A percentile compares a stretch with the other conserved stretches of the same genome.
Conservation (phyloP, 2,113 vertebrate species). For the Nibea albiflora region DNA sequence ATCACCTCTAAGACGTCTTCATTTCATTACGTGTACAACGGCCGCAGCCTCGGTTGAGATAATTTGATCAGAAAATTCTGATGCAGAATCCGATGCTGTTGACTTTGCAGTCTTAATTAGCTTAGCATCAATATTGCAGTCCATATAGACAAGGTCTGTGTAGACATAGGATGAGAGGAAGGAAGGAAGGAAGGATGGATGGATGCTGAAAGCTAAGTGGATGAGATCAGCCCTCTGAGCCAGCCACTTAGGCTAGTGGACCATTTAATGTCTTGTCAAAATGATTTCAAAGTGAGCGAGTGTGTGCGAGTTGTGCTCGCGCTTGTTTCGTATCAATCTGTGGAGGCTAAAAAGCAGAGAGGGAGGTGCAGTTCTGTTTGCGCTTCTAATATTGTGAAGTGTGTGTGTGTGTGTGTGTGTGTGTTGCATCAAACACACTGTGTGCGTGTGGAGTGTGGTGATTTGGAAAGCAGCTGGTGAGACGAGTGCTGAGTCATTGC, state of each 20-base stretch:
- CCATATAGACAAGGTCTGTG: background rate
- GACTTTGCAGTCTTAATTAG: background rate
- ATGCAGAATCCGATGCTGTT: background rate
- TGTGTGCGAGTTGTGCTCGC: conserved; percentile 8
- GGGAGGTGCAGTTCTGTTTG: conserved; percentile 6
- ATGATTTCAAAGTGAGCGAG: background rate
- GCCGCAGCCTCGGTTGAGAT: background rate
- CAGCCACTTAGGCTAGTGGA: conserved; percentile 32
- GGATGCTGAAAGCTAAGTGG: conserved; percentile 34
- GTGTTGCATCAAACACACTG: background rate
- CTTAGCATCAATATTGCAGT: background rate
- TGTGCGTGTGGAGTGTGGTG: conserved; percentile 19
- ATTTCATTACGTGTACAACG: no score
- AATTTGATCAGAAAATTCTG: background rate
- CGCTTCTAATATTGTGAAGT: conserved; percentile 3
- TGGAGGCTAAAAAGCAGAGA: conserved; percentile 3
- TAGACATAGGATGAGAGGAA: background rate
- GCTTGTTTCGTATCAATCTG: background rate
- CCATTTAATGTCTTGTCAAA: conserved; percentile 36
- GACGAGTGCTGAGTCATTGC: conserved; percentile 76
- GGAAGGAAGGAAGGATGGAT: background rate
- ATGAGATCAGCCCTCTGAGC: conserved; percentile 36
- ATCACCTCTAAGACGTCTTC: no score
- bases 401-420: conserved; percentile 14
- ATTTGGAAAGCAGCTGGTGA: conserved; percentile 75